phyloP scores from a whole-genome alignment of 2,888 invertebrate species.

The Dynastes maya region DNA sequence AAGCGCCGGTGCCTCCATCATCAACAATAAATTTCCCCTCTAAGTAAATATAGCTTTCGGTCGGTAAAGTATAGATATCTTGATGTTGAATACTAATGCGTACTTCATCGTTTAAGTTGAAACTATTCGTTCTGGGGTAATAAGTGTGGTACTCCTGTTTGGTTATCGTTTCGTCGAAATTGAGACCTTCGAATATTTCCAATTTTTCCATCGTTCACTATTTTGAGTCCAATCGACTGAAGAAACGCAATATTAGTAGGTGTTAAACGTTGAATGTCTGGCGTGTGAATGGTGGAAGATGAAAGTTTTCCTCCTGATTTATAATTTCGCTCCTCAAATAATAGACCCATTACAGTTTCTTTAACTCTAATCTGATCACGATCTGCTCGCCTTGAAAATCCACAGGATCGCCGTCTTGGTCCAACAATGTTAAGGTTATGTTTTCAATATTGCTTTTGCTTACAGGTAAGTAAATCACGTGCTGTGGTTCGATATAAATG shows the following conservation, averaged over 20 bases:
- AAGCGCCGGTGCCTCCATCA: not conserved
- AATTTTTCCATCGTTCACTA: constrained; percentile 40
- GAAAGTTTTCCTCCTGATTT: not conserved
- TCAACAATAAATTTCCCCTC: not conserved
- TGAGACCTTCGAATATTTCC: constrained; percentile 20
- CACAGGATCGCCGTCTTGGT: constrained; percentile 57
- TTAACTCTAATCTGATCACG: constrained; percentile 56
- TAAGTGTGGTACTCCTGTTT: constrained; percentile 24
- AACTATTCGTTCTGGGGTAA: too few species aligned
- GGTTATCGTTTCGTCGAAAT: constrained; percentile 48
- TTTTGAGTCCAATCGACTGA: constrained; percentile 34
- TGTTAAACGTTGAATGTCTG: constrained; percentile 24
- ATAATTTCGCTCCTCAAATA: not conserved
- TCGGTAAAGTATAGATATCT: not conserved
- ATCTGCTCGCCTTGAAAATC: constrained; percentile 59
- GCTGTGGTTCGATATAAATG: constrained; percentile 63
- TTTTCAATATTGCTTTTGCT: constrained; percentile 38
- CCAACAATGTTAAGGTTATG: constrained; percentile 50
- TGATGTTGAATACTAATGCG: too few species aligned
- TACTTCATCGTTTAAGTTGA: too few species aligned
- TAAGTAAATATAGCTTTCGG: too few species aligned
- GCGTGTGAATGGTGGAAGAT: constrained; percentile 49
- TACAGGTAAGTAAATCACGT: constrained; percentile 54
- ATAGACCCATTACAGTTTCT: constrained; percentile 54
- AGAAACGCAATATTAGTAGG: constrained; percentile 11